Evolutionary conservation across 2,113 vertebrate genomes (phyloP).

Genomic region (Nothobranchius furzeri): DNA sequence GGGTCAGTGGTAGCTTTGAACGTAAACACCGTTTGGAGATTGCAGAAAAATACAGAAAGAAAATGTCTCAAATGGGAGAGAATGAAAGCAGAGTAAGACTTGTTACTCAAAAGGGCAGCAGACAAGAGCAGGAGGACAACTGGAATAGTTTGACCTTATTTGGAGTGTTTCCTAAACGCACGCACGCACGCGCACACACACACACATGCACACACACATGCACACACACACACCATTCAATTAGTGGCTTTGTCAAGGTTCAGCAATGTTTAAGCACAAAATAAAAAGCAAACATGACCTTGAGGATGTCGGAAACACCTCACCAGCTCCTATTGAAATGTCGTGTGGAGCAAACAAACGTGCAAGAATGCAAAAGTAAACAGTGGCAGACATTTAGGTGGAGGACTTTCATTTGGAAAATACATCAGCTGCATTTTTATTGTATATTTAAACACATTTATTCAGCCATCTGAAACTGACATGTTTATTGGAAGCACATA

Average conservation of each 20-base stretch:
- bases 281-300: conserved; percentile 44
- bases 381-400: neutral
- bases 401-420: neutral
- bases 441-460: too few species aligned
- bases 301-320: conserved; percentile 8
- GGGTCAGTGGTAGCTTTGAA: neutral
- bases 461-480: neutral
- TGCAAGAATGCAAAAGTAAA: conserved; percentile 31
- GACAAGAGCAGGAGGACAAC: conserved; percentile 25
- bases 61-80: neutral
- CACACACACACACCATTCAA: conserved; percentile 16
- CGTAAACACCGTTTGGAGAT: conserved; percentile 47
- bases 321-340: conserved; percentile 38
- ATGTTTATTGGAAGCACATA: conserved; percentile 1
- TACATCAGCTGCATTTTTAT: neutral
- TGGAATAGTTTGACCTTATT: conserved; percentile 82
- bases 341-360: conserved; percentile 33
- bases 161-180: conserved; percentile 63
- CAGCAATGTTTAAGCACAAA: conserved; percentile 29
- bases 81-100: neutral
- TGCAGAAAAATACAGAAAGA: neutral
- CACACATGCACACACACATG: neutral
- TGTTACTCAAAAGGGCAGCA: conserved; percentile 5
- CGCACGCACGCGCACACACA: conserved; percentile 1
- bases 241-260: conserved; percentile 11